Evolutionary conservation across 2,113 vertebrate genomes (phyloP).

Genomic region (Thymallus thymallus): DNA sequence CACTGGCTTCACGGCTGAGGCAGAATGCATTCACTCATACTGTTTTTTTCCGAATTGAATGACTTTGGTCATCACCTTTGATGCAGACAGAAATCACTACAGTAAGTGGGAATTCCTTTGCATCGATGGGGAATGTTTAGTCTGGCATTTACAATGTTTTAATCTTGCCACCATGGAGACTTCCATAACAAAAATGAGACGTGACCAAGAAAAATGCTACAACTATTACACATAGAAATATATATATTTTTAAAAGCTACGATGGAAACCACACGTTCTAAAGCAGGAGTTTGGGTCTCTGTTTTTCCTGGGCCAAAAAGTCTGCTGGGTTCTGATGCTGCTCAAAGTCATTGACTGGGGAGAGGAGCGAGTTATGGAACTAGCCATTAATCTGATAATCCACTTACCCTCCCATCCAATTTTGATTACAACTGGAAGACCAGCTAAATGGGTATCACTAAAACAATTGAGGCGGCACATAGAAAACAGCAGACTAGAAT

Average conservation of each 20-base stretch:
- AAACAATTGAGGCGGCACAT: constrained; percentile 25
- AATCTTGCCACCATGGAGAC: constrained; percentile 47
- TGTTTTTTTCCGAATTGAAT: constrained; percentile 40
- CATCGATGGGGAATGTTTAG: constrained; percentile 50
- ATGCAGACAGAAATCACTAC: constrained; percentile 22
- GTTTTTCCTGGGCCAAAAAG: constrained; percentile 20
- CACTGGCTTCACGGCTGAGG: neutral
- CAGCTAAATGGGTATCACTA: constrained; percentile 44
- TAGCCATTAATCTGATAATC: constrained; percentile 27
- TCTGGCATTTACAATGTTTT: constrained; percentile 45
- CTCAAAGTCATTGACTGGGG: neutral
- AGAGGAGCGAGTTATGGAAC: neutral
- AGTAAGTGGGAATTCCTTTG: constrained; percentile 29
- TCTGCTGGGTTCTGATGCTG: constrained; percentile 23
- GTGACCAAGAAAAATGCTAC: constrained; percentile 56
- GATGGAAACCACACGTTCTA: constrained; percentile 64
- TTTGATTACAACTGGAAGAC: constrained; percentile 42
- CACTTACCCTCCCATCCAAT: constrained; percentile 19
- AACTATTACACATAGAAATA: constrained; percentile 65
- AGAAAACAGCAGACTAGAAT: constrained; percentile 18
- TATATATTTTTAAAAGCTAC: constrained; percentile 46
- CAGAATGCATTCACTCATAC: constrained; percentile 4
- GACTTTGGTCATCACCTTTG: constrained; percentile 24
- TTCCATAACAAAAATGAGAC: constrained; percentile 53
- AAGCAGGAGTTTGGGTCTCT: constrained; percentile 48